Evolutionary conservation across 1,140 invertebrate genomes (phyloP).

Genomic region (Eueides isabella): DNA sequence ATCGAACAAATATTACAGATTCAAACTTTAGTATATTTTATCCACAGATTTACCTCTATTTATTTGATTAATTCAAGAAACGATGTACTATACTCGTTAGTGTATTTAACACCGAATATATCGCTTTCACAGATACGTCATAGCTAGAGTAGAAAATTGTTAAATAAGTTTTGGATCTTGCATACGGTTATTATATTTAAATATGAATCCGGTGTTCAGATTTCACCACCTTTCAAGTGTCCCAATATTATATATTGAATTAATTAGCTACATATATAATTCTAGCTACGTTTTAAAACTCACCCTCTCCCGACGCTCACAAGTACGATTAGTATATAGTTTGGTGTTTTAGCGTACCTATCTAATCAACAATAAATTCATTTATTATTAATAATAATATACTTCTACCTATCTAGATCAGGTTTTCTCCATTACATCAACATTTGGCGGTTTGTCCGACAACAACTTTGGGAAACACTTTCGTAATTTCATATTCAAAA

Average conservation of each 20-base stretch:
- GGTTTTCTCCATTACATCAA: slow-evolving; percentile 29
- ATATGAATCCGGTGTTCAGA: neutral
- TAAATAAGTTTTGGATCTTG: neutral
- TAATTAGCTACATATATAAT: neutral
- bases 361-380: slow-evolving; percentile 49
- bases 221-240: neutral
- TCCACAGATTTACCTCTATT: neutral
- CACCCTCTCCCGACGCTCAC: neutral
- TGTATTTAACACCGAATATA: slow-evolving; percentile 3
- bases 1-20: slow-evolving; percentile 2
- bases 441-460: slow-evolving; percentile 32
- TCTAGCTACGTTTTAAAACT: neutral
- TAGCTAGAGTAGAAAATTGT: neutral
- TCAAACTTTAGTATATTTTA: neutral
- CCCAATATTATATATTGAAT: neutral
- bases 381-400: slow-evolving; percentile 41
- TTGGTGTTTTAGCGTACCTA: slow-evolving; percentile 48
- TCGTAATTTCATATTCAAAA: slow-evolving; percentile 49
- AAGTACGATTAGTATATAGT: slow-evolving; percentile 37
- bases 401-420: slow-evolving; percentile 29
- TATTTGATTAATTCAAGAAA: neutral
- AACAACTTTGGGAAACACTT: slow-evolving; percentile 33
- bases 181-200: neutral
- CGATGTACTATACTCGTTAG: neutral
- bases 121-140: neutral